Evolutionary conservation across 2,797 vertebrate species (phyloP), one percentile per base, ranked within the genome.

Genomic region (Gymnoscopelus braueri): DNA sequence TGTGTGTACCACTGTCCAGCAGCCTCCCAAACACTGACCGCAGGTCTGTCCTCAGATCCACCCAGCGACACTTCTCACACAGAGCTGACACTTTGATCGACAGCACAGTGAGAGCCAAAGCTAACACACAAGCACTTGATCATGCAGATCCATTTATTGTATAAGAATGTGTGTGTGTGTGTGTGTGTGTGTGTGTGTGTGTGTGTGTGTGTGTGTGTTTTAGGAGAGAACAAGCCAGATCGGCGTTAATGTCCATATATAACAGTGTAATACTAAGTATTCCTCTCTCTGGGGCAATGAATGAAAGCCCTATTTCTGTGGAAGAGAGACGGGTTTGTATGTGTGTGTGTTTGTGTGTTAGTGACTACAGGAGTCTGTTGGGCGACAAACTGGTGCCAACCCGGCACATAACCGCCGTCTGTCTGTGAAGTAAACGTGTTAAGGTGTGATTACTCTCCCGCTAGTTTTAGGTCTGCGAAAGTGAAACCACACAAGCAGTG

Each of bases 301-400:
- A 90, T 88, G 85, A 83, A 81, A 75, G 83, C 63, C 57, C 66
- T 89, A 83, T 90, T 84, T 89, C 67, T 64, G 53, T 50, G 32
- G 60, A 65, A 62, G 72, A 69, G 65, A 74, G 74, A 57, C 74
- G 23, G 11, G 68, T 66, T 50, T 84, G 83, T 81, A 72, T 75
- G 60, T 74, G 72, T 77, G 23, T 69, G 5, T 66, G 12, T 35
- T 12, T 15, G 49, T 49, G 23, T 15, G 47, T 48, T 50, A 71
- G 51, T 23, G 50, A 52, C 76, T 83, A 57, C 84, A 72, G 76
- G 63, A 67, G 72, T 63, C 79, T 82, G 48, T 80, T 67, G 84
- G 69, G 77, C 74, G 23, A 72, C 63, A 44, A 67, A 72, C 73
- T 29, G 57, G 65, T 87, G 84, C 88, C 87, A 84, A 85, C 79